These are phyloP conservation scores for Gadus chalcogrammus DNA, from an alignment of 2,113 vertebrate species.

Conservation along the genomic window DNA sequence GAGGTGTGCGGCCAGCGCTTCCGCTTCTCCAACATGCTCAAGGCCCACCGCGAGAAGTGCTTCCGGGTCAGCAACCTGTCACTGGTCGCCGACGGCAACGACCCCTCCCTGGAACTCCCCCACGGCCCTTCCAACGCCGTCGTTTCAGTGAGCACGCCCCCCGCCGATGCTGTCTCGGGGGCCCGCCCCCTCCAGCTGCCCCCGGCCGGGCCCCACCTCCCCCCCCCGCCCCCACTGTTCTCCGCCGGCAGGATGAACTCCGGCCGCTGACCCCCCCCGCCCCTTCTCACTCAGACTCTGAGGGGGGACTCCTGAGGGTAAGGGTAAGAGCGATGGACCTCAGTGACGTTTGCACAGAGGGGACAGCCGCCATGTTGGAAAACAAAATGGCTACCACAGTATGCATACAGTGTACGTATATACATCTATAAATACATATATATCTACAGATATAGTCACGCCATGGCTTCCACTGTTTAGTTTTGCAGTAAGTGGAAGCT, in stretches of 20 bases:
- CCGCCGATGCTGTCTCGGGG: conserved; percentile 26
- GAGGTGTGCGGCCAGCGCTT: conserved; percentile 94
- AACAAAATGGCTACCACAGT: neutral
- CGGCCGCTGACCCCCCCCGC: conserved; percentile 61
- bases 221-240: conserved; percentile 80
- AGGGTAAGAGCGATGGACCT: conserved; percentile 28
- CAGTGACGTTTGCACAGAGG: conserved; percentile 38
- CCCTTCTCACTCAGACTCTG: conserved; percentile 17
- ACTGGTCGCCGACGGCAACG: conserved; percentile 49
- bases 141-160: conserved; percentile 48
- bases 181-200: conserved; percentile 60
- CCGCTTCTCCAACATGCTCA: conserved; percentile 99
- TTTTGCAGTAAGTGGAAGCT: conserved; percentile 27
- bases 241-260: conserved; percentile 82
- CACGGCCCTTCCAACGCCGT: conserved; percentile 36
- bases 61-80: conserved; percentile 85
- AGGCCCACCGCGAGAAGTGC: conserved; percentile 95
- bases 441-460: neutral
- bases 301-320: neutral
- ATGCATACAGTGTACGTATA: neutral
- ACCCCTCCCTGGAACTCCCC: conserved; percentile 49
- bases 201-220: conserved; percentile 70
- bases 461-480: neutral
- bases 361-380: conserved; percentile 5
- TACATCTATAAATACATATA: too few relatives aligned